Evolutionary conservation across 2,113 vertebrate genomes (phyloP).

Genomic region (Poecilia latipinna): DNA sequence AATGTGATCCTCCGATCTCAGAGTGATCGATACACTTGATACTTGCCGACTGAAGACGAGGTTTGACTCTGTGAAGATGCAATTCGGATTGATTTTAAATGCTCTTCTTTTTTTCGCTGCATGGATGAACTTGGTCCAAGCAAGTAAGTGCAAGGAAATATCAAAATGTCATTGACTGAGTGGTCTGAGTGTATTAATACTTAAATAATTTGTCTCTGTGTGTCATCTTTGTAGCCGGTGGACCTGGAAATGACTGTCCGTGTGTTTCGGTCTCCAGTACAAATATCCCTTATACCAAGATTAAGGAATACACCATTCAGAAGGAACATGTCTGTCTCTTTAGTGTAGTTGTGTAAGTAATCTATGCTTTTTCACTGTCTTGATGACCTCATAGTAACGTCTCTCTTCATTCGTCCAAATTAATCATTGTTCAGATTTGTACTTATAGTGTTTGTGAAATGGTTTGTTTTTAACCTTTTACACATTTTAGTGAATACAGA

Average conservation of each 20-base stretch:
- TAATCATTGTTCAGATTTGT: too few relatives aligned
- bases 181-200: background rate
- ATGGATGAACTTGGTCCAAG: constrained; percentile 25
- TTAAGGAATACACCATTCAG: constrained; percentile 60
- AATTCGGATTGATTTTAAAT: constrained; percentile 1
- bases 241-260: constrained; percentile 39
- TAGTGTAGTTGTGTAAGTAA: constrained; percentile 60
- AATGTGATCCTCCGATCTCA: constrained; percentile 2
- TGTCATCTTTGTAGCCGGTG: constrained; percentile 47
- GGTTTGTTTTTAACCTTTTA: too few relatives aligned
- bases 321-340: constrained; percentile 32
- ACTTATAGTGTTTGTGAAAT: too few relatives aligned
- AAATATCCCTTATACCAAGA: accelerated
- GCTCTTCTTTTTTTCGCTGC: constrained; percentile 47
- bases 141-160: constrained; percentile 58
- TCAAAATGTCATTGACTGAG: background rate
- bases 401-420: too few relatives aligned
- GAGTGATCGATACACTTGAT: background rate
- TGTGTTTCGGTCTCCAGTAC: accelerated
- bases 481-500: too few relatives aligned
- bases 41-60: background rate
- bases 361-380: background rate
- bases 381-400: too few relatives aligned
- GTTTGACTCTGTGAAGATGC: constrained; percentile 52
- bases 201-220: background rate